These are phyloP conservation scores for Notolabrus celidotus DNA, from an alignment of 2,797 vertebrate species.

Conservation along the genomic window DNA sequence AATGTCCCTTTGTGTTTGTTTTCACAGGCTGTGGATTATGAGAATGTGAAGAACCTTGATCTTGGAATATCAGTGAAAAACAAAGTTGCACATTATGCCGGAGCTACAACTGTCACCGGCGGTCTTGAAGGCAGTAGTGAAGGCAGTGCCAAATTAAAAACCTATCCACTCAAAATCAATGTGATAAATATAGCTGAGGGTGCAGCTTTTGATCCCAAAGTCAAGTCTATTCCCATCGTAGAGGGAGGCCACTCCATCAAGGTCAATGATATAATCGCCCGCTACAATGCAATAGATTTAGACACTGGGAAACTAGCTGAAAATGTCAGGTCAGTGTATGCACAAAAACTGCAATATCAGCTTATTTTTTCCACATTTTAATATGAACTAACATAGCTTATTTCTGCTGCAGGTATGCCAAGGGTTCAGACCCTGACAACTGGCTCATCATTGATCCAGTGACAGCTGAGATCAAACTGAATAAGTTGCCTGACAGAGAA, in stretches of 20 bases:
- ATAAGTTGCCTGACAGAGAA: constrained; percentile 86
- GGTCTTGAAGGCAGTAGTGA: too few relatives aligned
- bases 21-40: constrained; percentile 88
- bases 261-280: constrained; percentile 72
- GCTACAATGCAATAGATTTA: constrained; percentile 85
- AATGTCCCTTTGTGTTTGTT: neutral
- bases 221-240: constrained; percentile 79
- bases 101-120: neutral
- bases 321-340: constrained; percentile 86
- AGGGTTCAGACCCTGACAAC: constrained; percentile 87
- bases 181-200: constrained; percentile 89
- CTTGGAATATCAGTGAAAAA: constrained; percentile 87
- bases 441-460: constrained; percentile 87
- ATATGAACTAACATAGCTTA: neutral
- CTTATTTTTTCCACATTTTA: neutral
- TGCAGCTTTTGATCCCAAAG: constrained; percentile 85
- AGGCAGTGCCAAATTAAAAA: constrained; percentile 23
- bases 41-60: constrained; percentile 83
- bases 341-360: neutral
- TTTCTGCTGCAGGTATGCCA: constrained; percentile 84
- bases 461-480: constrained; percentile 89
- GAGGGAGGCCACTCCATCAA: constrained; percentile 59
- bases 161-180: constrained; percentile 83
- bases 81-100: constrained; percentile 75
- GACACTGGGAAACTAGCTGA: constrained; percentile 87